Base-by-base conservation (phyloP, 2,888 invertebrate species). In the Melanostoma scalare region DNA sequence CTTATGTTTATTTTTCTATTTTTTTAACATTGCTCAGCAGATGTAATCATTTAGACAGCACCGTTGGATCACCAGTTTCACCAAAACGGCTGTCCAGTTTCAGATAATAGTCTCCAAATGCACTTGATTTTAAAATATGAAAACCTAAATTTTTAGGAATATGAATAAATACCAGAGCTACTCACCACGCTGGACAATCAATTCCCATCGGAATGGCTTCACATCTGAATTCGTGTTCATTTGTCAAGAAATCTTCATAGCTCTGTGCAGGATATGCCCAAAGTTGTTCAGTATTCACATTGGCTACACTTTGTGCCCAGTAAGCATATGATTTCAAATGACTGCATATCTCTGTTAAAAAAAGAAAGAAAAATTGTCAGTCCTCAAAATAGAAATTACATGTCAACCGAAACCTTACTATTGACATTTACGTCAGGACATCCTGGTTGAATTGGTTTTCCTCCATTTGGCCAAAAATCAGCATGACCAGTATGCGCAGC, bases 401-500 rank as follows among this genome's bases (percentile, higher is more conserved):
- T 1, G 20, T 20, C 20, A 20, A 20, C 20, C 20, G 20, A 20
- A 31, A 50, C 44, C 10, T 44, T 31, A 50, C 50, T 31, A 31
- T 56, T 56, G 1, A 56, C 38, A 5, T 30, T 10, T 6, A 8
- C 6, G 33, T 50, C 8, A 9, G 93, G 93, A 85, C 94, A 94
- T 0, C 93, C 93, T 0, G 94, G 94, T 85, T 94, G 94, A n/a
- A 92, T 87, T 55, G 93, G 92, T 86, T 91, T 92, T 0, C 94
- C 94, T 0, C 93, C 92, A 85, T 94, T 94, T 0, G 94, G 93
- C 94, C 94, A 94, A 89, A 94, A 94, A 87, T 94, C 93, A 0
- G 91, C 93, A 0, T 93, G 93, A 0, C 93, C 94, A 0, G 93
- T 93, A 30, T 89, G 88, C 0, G 92, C 91, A 0, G 93, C 93